A percentile compares a stretch with the other conserved stretches of the same genome.
phyloP scores from a whole-genome alignment of 1,140 invertebrate genomes.

The Araneus ventricosus region DNA sequence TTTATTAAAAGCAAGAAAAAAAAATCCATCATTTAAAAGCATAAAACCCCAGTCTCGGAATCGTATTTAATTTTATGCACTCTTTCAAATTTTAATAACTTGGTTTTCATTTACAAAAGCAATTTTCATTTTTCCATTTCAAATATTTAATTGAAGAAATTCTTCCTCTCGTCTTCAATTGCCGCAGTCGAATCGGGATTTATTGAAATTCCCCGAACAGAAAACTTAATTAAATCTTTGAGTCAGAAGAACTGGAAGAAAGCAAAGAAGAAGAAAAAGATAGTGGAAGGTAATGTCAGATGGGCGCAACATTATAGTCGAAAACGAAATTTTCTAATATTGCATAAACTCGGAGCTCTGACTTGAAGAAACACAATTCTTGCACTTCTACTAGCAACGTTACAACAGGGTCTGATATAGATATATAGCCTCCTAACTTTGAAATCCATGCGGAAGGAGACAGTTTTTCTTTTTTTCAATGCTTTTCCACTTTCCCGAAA shows the following conservation, averaged over 20 bases:
- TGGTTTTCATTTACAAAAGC: slow-evolving; percentile 43
- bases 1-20: not conserved
- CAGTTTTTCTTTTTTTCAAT: not conserved
- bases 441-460: not conserved
- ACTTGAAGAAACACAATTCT: slow-evolving; percentile 51
- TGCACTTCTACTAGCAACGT: not conserved
- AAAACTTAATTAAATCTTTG: slow-evolving; percentile 47
- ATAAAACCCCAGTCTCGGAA: not conserved
- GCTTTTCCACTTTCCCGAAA: not conserved
- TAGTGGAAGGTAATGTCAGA: slow-evolving; percentile 7
- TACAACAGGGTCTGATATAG: not conserved
- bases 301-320: slow-evolving; percentile 26
- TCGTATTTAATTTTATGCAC: not conserved
- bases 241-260: not conserved
- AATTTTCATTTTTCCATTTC: slow-evolving; percentile 36
- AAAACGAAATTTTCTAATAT: slow-evolving; percentile 53
- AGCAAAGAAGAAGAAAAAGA: not conserved
- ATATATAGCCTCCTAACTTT: slow-evolving; percentile 38
- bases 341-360: slow-evolving; percentile 35
- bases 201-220: slow-evolving; percentile 18
- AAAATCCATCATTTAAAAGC: not conserved
- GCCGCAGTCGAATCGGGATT: not conserved
- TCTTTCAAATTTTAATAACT: slow-evolving; percentile 33
- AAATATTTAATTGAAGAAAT: slow-evolving; percentile 51
- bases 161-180: slow-evolving; percentile 27